phyloP scores from a whole-genome alignment of 2,888 invertebrate species.

The Polydrusus pterygomalis region DNA sequence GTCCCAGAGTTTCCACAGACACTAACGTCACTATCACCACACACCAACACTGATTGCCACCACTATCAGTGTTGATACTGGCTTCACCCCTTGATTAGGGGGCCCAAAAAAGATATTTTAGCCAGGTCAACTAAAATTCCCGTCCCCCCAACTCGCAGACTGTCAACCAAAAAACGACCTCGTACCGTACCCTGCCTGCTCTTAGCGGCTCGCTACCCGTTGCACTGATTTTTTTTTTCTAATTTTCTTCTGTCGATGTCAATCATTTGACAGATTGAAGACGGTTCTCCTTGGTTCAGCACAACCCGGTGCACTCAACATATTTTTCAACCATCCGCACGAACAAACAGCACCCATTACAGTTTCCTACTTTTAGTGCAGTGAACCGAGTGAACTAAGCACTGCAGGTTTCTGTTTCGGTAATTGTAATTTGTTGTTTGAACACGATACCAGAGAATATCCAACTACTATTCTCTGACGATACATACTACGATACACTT shows the following conservation, averaged over 20 bases:
- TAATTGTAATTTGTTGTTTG: no score
- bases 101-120: slow-evolving; percentile 60
- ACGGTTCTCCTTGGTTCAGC: slow-evolving; percentile 40
- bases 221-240: slow-evolving; percentile 48
- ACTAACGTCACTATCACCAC: slow-evolving; percentile 41
- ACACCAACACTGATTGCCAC: slow-evolving; percentile 49
- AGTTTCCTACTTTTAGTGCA: slow-evolving; percentile 13
- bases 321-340: slow-evolving; percentile 38
- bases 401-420: background rate
- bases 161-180: slow-evolving; percentile 38
- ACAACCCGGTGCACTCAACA: slow-evolving; percentile 48
- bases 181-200: slow-evolving; percentile 33
- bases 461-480: no score
- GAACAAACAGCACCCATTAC: slow-evolving; percentile 32
- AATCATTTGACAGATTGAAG: slow-evolving; percentile 54
- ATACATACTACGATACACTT: no score
- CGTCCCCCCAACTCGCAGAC: slow-evolving; percentile 53
- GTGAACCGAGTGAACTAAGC: background rate
- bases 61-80: slow-evolving; percentile 49
- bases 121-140: slow-evolving; percentile 51
- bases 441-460: no score
- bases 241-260: slow-evolving; percentile 49
- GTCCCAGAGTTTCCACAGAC: slow-evolving; percentile 37
- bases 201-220: slow-evolving; percentile 43
- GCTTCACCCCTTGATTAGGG: slow-evolving; percentile 60